These are phyloP conservation scores for Sycobia sp. DNA, from an alignment of 1,140 invertebrate genomes.

Conservation along the genomic window DNA sequence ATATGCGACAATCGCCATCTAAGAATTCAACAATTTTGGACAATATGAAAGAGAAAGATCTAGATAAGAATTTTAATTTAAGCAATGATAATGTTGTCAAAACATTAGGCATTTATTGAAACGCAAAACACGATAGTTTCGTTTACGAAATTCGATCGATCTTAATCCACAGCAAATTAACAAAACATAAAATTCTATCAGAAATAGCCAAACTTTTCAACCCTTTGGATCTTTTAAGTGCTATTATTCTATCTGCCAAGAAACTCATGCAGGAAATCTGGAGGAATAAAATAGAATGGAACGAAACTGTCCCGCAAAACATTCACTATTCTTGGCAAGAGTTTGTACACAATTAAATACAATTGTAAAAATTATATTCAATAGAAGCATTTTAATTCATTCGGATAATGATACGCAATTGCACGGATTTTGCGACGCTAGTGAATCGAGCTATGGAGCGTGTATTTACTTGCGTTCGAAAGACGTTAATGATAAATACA, in stretches of 20 bases:
- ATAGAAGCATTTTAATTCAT: no score
- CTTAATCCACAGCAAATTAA: background rate
- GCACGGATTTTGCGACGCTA: constrained; percentile 34
- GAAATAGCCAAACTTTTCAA: constrained; percentile 22
- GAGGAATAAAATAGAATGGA: constrained; percentile 20
- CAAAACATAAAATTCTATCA: constrained; percentile 27
- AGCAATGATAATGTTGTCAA: background rate
- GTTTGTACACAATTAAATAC: no score
- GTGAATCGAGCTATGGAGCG: no score
- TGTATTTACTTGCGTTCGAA: no score
- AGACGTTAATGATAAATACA: no score
- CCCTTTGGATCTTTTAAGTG: no score
- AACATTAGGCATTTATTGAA: constrained; percentile 25
- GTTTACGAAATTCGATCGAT: background rate
- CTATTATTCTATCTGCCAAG: no score
- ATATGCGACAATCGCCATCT: constrained; percentile 13
- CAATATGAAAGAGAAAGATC: background rate
- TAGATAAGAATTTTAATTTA: background rate
- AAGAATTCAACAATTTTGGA: background rate
- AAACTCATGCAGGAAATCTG: constrained; percentile 25
- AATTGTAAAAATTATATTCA: no score
- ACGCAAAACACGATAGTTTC: background rate
- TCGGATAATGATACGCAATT: no score
- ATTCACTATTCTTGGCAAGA: constrained; percentile 10
- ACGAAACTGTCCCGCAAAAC: no score